Evolutionary conservation across 1,140 invertebrate genomes (phyloP), one percentile per base, ranked within the genome.

Genomic region (Phthorimaea operculella): DNA sequence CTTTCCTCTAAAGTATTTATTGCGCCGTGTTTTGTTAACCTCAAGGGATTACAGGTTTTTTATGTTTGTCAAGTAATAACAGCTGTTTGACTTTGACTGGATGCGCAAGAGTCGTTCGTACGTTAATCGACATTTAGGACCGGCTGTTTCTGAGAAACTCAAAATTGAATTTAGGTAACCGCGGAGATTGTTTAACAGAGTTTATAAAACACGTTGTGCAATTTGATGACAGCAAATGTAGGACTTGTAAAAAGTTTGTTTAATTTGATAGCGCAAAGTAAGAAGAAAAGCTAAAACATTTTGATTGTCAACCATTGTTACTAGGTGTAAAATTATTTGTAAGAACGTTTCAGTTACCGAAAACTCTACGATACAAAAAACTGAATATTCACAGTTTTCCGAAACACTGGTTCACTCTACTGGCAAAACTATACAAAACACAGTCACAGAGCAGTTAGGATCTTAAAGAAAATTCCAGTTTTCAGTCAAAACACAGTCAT

Each of bases 21-120:
- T 77, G 76, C 74, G 76, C 64, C 70, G 60, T 80, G 76, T 83
- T 80, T 68, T 80, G 63, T 78, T 83, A 83, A 83, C 79, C 77
- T 83, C 76, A 78, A 72, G 71, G 64, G 72, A 80, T 74, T 75
- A 83, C 77, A 72, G 75, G 79, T 83, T 83, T 77, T 71, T 68
- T 53, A 52, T 83, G 69, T 83, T 83, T 83, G 76, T 74, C 57
- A 68, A 83, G 76, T 71, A 80, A 83, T 83, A 76, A 75, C 73
- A 79, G 68, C 60, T 80, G 74, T 79, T 78, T 74, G 76, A 66
- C 48, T 71, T 72, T 56, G 59, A 56, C 66, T 60, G 52, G 56
- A 56, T 68, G 62, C 68, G 68, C 70, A 67, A 68, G 74, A 72
- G 64, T 68, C 60, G 54, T 60, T 51, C 16, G 44, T 48, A 47